phyloP scores from a whole-genome alignment of 2,888 invertebrate genomes.

The Microplitis deprimator region DNA sequence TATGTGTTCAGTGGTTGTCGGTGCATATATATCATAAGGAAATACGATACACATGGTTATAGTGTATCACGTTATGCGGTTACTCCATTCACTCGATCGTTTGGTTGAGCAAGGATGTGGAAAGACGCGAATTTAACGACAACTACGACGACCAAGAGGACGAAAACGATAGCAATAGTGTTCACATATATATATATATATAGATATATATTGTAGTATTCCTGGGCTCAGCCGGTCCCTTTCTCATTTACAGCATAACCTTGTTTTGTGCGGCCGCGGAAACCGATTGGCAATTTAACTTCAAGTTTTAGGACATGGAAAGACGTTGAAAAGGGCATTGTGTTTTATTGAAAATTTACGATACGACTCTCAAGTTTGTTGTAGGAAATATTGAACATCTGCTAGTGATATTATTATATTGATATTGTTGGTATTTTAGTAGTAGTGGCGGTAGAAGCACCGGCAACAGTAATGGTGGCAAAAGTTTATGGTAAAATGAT shows the following conservation, averaged over 20 bases:
- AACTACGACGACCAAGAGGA: neutral
- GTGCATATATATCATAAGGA: neutral
- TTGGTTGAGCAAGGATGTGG: conserved; percentile 33
- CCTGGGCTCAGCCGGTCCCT: conserved; percentile 59
- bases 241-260: conserved; percentile 58
- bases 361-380: neutral
- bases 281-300: conserved; percentile 57
- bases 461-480: too few relatives aligned
- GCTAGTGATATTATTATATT: neutral
- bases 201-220: conserved; percentile 12
- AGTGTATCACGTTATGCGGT: conserved; percentile 1
- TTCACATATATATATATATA: neutral
- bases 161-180: neutral
- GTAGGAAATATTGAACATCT: neutral
- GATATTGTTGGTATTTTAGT: neutral
- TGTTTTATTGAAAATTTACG: conserved; percentile 6
- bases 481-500: too few relatives aligned
- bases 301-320: conserved; percentile 41
- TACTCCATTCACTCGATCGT: conserved; percentile 38
- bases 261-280: conserved; percentile 54
- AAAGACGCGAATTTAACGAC: conserved; percentile 39
- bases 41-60: neutral
- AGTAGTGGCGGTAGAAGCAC: too few relatives aligned
- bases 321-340: conserved; percentile 1
- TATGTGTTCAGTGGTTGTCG: neutral